Evolutionary conservation across 1,140 invertebrate genomes (phyloP).

Genomic region (Sinella curviseta): DNA sequence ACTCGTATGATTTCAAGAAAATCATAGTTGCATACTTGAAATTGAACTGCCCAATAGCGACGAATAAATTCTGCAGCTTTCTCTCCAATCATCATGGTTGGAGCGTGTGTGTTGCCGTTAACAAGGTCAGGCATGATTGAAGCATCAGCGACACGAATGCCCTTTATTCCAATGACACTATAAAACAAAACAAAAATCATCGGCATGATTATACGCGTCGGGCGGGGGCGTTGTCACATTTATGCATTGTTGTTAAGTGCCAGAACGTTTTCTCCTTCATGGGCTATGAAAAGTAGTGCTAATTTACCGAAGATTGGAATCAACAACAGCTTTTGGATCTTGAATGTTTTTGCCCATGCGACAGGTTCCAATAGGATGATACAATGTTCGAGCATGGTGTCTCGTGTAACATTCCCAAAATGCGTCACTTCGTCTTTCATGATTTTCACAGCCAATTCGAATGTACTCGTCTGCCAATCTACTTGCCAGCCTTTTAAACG

Average conservation of each 20-base stretch:
- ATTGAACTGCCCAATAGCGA: background rate
- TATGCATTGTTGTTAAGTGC: too few relatives aligned
- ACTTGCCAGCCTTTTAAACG: background rate
- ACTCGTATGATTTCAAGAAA: too few relatives aligned
- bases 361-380: conserved; percentile 69
- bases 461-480: background rate
- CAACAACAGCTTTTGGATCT: conserved; percentile 74
- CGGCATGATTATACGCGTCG: too few relatives aligned
- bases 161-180: background rate
- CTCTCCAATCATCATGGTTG: background rate
- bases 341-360: conserved; percentile 74
- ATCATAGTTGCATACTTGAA: background rate
- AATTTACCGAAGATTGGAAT: conserved; percentile 26
- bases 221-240: too few relatives aligned
- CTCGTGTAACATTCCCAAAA: conserved; percentile 61
- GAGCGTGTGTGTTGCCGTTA: background rate
- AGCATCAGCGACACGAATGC: background rate
- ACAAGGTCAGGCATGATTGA: background rate
- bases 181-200: background rate
- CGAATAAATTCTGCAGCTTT: background rate
- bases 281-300: background rate
- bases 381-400: conserved; percentile 67
- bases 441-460: background rate
- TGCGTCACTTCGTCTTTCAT: conserved; percentile 46
- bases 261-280: background rate